These are phyloP conservation scores for Scortum barcoo DNA, from an alignment of 2,113 vertebrate species.

Conservation along the genomic window DNA sequence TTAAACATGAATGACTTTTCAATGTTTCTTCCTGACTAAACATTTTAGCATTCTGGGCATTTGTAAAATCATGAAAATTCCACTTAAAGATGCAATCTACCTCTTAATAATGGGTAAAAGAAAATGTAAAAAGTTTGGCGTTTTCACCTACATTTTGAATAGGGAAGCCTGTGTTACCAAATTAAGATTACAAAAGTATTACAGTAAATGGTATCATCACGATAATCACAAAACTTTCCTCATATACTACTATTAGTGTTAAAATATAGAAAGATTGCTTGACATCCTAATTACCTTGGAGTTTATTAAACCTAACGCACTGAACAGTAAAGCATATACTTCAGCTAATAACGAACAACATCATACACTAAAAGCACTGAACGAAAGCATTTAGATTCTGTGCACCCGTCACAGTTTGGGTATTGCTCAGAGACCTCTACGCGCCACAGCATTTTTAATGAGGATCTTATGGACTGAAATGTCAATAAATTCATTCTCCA, in stretches of 20 bases:
- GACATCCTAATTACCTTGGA: neutral
- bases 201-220: neutral
- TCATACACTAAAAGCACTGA: neutral
- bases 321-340: neutral
- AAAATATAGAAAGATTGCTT: neutral
- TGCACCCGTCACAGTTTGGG: neutral
- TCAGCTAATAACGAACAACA: neutral
- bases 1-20: neutral
- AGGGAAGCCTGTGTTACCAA: neutral
- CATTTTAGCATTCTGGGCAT: neutral
- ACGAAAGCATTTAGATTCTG: neutral
- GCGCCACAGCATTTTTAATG: slow-evolving; percentile 1
- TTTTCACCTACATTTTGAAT: neutral
- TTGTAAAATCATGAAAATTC: neutral
- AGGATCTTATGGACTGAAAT: slow-evolving; percentile 31
- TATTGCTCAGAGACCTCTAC: neutral
- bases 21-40: neutral
- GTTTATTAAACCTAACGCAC: neutral
- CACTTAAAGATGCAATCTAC: neutral
- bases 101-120: neutral
- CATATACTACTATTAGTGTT: neutral
- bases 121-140: no score
- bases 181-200: no score
- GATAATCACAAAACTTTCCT: neutral
- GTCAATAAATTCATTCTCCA: slow-evolving; percentile 26